These are phyloP conservation scores for Pectinophora gossypiella DNA, from an alignment of 1,140 invertebrate species.

Conservation along the genomic window DNA sequence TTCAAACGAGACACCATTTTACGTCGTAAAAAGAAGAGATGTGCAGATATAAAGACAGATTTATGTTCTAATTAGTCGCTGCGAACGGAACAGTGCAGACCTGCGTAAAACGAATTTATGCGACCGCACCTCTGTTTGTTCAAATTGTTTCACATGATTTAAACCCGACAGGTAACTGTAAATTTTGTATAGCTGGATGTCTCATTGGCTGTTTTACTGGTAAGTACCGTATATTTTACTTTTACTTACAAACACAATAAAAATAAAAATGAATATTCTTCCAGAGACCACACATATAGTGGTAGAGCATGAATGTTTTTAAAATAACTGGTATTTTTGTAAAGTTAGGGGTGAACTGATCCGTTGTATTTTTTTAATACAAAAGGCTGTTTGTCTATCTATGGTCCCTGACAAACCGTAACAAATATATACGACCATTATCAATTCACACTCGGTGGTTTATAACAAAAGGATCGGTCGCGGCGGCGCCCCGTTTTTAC, in stretches of 20 bases:
- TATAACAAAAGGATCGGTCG: conserved; percentile 42
- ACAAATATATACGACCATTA: conserved; percentile 39
- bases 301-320: no score
- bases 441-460: conserved; percentile 50
- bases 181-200: no score
- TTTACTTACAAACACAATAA: no score
- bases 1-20: conserved; percentile 21
- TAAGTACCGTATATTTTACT: no score
- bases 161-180: conserved; percentile 30
- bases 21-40: conserved; percentile 37
- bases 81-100: conserved; percentile 23
- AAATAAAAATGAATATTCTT: no score
- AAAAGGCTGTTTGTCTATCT: not conserved
- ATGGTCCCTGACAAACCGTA: conserved; percentile 15
- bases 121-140: conserved; percentile 36
- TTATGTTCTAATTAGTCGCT: conserved; percentile 56
- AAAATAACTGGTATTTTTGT: no score
- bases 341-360: no score
- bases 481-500: conserved; percentile 37
- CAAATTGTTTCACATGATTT: conserved; percentile 49
- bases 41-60: conserved; percentile 45
- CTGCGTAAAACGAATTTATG: conserved; percentile 52
- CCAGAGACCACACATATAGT: no score
- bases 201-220: no score
- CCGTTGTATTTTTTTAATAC: no score